These are phyloP conservation scores for Catalaphyllia jardinei DNA, from an alignment of 64 coral and sea anemone species.

Conservation along the genomic window DNA sequence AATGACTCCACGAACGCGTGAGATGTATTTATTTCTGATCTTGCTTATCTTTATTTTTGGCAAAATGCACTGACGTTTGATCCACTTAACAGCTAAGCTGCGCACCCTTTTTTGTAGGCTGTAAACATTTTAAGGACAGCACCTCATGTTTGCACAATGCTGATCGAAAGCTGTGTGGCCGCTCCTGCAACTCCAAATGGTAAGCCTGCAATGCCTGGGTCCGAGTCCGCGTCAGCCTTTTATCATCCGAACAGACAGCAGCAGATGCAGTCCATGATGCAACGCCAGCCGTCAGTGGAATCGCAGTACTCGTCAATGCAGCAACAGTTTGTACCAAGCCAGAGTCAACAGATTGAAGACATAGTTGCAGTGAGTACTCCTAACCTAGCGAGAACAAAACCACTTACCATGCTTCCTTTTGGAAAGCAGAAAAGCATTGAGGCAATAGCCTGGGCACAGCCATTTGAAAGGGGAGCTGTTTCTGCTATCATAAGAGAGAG, in stretches of 20 bases:
- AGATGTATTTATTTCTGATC: no score
- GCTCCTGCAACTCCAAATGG: constrained; percentile 67
- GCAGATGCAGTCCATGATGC: constrained; percentile 35
- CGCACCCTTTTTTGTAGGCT: constrained; percentile 8
- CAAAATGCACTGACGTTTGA: background rate
- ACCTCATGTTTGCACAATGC: constrained; percentile 56
- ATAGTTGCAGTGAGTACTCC: constrained; percentile 44
- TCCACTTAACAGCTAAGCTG: background rate
- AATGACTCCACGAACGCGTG: no score
- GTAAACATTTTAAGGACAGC: constrained; percentile 71
- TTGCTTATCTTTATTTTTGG: background rate
- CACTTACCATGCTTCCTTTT: background rate
- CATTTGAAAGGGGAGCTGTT: background rate
- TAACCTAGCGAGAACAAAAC: constrained; percentile 4
- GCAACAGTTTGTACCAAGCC: constrained; percentile 34
- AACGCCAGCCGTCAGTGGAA: constrained; percentile 25
- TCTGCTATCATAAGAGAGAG: constrained; percentile 14
- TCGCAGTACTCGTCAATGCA: constrained; percentile 38
- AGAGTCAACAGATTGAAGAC: constrained; percentile 53
- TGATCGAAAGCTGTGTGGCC: constrained; percentile 73
- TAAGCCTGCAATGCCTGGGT: constrained; percentile 64
- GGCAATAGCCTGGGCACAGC: background rate
- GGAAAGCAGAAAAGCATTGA: constrained; percentile 13
- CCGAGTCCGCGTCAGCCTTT: constrained; percentile 62
- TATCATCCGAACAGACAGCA: constrained; percentile 60